phyloP scores from a whole-genome alignment of 30 jellyfish, hydroid and myxozoan genomes.

The Sanderia malayensis region DNA sequence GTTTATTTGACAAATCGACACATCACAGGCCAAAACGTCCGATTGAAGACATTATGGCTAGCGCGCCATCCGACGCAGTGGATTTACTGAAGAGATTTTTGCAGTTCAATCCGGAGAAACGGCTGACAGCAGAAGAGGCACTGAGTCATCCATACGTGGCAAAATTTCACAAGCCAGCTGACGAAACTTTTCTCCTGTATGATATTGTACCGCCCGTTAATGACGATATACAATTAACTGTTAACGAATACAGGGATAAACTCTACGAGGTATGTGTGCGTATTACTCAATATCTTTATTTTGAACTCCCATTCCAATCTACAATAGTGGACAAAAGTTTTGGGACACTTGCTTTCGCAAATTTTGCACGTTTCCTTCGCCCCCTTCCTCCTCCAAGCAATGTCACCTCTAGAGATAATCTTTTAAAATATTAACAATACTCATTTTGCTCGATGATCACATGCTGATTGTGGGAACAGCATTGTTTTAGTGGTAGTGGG shows the following conservation, averaged over 20 bases:
- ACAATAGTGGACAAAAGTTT: not conserved
- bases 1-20: conserved; percentile 73
- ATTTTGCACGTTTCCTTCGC: no score
- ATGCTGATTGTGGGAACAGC: no score
- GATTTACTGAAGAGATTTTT: conserved; percentile 67
- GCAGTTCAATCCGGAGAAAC: conserved; percentile 93
- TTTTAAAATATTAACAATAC: no score
- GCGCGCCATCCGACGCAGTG: conserved; percentile 86
- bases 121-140: conserved; percentile 97
- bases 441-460: no score
- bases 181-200: conserved; percentile 62
- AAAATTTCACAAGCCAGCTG: conserved; percentile 78
- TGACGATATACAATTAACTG: conserved; percentile 92
- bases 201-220: conserved; percentile 99
- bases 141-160: conserved; percentile 90
- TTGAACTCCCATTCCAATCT: no score
- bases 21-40: conserved; percentile 47
- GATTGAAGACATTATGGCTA: conserved; percentile 68
- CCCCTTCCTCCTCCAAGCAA: not conserved
- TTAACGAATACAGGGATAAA: conserved; percentile 94
- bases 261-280: conserved; percentile 92
- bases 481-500: no score
- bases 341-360: not conserved
- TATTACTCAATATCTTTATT: no score
- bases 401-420: no score